phyloP scores from a whole-genome alignment of 2,113 vertebrate species.

The Thalassoma bifasciatum region DNA sequence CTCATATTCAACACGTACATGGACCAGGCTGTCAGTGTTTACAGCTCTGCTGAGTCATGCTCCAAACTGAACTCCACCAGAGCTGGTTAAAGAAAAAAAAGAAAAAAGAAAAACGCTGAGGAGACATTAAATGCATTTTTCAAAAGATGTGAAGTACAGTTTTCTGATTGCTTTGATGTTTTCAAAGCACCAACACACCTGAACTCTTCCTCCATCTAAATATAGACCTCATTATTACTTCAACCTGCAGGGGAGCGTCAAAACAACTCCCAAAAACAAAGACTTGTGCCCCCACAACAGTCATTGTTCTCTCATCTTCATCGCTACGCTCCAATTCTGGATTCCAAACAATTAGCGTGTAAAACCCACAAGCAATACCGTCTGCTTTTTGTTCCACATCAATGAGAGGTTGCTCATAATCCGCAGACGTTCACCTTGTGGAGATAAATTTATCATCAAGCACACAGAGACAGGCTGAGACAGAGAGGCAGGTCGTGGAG shows the following conservation, averaged over 20 bases:
- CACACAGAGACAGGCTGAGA: neutral
- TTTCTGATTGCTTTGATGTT: neutral
- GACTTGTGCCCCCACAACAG: neutral
- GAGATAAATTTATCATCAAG: conserved; percentile 20
- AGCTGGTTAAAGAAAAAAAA: too few relatives aligned
- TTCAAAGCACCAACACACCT: neutral
- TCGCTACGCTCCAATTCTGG: conserved; percentile 15
- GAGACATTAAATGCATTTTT: neutral
- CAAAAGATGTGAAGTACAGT: neutral
- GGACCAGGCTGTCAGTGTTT: too few relatives aligned
- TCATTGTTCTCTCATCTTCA: neutral
- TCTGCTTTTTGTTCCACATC: conserved; percentile 26
- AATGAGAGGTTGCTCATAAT: conserved; percentile 11
- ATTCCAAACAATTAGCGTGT: conserved; percentile 18
- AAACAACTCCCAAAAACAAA: conserved; percentile 4
- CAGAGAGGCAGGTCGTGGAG: neutral
- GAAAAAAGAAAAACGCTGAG: neutral
- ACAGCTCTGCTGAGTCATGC: neutral
- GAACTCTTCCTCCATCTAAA: conserved; percentile 9
- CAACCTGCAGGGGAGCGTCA: conserved; percentile 2
- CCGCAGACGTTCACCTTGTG: conserved; percentile 17
- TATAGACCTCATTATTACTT: neutral
- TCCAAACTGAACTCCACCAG: neutral
- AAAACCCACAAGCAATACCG: conserved; percentile 10
- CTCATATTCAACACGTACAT: neutral